Evolutionary conservation across 1,140 invertebrate species (phyloP), one percentile per base, ranked within the genome.

Genomic region (Pseudomyrmex concolor): DNA sequence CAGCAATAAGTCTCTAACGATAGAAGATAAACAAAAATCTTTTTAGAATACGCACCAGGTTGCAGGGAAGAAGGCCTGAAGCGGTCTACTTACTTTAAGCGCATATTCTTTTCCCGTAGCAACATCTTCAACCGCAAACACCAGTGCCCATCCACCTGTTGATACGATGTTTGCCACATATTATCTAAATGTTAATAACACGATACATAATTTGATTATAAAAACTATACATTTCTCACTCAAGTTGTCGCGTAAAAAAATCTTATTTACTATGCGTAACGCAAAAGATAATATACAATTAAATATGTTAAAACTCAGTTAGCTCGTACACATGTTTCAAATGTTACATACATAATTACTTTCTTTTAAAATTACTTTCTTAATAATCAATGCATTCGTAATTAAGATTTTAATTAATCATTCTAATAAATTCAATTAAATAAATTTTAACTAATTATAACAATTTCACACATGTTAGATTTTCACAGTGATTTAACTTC

Each of bases 81-180:
- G 68, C 73, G 74, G 73, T 83, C 67, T 48, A 25, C 0, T 66
- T 73, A 96, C 96, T 94, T 98, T 98, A 83, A 99, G 95, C 89
- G 98, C 98, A 96, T 98, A 99, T 91, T 98, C 97, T 87, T 97
- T 97, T 77, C 97, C 97, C 85, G 96, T 96, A 77, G 96, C 95
- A 76, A 97, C 93, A 95, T 99, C 98, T 96, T 98, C 97, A 86
- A 97, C 98, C 84, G 98, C 96, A 95, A 97, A 99, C 67, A 99
- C 98, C 95, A 98, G 97, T 66, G 98, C 98, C 96, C 98, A 99
- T 89, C 98, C 98, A 96, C 98, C 98, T 99, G 94, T 87, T 82
- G 70, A 87, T 83, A 86, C 13, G 83, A 89, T 54, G 55, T 85
- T 87, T 73, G 73, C 43, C 72, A 83, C 67, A 73, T 22, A 87